Evolutionary conservation across 2,113 vertebrate species (phyloP).

Genomic region (Cyanoramphus novaezelandiae): DNA sequence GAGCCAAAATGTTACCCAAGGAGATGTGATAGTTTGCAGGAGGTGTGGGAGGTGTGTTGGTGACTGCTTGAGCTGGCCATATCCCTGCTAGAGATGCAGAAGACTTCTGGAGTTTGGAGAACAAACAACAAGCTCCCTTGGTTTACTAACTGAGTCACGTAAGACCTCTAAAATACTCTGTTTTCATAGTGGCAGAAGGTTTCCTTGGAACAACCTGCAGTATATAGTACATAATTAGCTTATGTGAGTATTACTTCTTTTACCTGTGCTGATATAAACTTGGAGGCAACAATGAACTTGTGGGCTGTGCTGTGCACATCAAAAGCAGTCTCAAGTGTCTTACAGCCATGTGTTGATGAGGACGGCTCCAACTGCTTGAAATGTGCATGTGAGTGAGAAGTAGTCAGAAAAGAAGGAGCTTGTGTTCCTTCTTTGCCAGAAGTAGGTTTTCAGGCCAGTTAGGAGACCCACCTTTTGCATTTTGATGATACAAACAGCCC

Average conservation of each 20-base stretch:
- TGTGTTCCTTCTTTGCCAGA: neutral
- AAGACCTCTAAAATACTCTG: neutral
- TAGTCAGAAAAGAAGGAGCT: neutral
- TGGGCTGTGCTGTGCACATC: neutral
- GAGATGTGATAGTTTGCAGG: neutral
- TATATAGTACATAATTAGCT: neutral
- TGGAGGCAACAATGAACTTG: neutral
- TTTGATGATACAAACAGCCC: neutral
- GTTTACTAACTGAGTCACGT: neutral
- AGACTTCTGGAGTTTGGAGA: neutral
- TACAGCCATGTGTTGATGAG: neutral
- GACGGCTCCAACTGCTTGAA: neutral
- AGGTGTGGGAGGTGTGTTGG: neutral
- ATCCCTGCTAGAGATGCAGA: neutral
- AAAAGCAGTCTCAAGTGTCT: neutral
- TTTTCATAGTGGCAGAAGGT: neutral
- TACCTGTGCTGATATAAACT: neutral
- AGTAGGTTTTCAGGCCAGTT: neutral
- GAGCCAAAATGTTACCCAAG: conserved; percentile 8
- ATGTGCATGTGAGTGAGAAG: accelerated
- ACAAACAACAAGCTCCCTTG: neutral
- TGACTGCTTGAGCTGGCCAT: neutral
- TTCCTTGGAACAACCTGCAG: neutral
- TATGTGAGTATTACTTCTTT: neutral
- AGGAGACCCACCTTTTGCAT: neutral